These are phyloP conservation scores for Colinus virginianus DNA, from an alignment of 2,113 vertebrate species.

Conservation along the genomic window DNA sequence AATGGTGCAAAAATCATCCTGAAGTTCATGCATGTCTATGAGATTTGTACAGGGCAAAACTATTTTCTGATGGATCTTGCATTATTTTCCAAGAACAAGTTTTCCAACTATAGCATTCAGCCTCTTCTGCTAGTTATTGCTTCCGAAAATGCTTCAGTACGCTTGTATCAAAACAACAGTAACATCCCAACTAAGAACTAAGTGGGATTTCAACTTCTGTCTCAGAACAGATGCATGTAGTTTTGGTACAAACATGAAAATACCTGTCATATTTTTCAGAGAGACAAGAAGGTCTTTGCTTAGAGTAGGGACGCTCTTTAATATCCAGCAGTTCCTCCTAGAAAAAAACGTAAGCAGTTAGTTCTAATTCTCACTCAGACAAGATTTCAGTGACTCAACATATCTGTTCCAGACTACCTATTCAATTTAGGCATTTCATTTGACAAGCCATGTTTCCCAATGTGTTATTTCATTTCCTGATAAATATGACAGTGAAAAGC, in stretches of 20 bases:
- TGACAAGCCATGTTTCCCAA: neutral
- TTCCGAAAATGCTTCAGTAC: neutral
- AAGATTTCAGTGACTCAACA: neutral
- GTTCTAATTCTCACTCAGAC: neutral
- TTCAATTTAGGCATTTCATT: neutral
- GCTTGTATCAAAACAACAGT: neutral
- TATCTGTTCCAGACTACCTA: neutral
- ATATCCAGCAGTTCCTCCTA: conserved; percentile 96
- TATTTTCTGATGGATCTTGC: neutral
- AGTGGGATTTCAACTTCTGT: neutral
- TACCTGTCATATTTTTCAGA: conserved; percentile 98
- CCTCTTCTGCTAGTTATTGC: neutral
- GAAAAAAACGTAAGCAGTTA: conserved; percentile 25
- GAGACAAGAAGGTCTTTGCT: conserved; percentile 94
- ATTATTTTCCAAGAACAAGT: neutral
- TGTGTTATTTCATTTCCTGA: neutral
- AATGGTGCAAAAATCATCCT: neutral
- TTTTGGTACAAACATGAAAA: neutral
- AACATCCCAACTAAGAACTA: neutral
- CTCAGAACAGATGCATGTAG: fast-evolving
- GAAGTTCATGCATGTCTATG: neutral
- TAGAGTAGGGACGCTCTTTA: conserved; percentile 92
- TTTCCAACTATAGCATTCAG: neutral
- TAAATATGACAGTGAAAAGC: neutral
- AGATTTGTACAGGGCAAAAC: neutral